Evolutionary conservation across 2,888 invertebrate species (phyloP), one percentile per base, ranked within the genome.

Genomic region (Agonopterix alstromeriana): DNA sequence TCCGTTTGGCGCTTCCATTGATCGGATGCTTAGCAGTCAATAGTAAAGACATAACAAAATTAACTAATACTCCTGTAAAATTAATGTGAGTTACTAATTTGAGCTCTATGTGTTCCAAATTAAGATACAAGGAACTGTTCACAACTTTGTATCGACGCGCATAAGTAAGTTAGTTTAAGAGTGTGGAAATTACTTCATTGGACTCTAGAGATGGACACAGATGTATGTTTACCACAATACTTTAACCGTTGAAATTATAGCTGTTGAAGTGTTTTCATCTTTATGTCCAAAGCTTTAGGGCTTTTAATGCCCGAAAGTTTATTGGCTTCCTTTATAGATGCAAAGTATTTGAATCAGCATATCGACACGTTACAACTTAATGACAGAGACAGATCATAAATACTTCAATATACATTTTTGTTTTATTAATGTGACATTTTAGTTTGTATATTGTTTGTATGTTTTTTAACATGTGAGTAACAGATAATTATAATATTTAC

Each of bases 1-100:
- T 79, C 79, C 77, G 77, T 67, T 71, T 61, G 64, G 60, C 68
- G 63, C 61, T 60, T 63, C 61, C 58, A 70, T 72, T 70, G 69
- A 70, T 70, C 61, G 50, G 55, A 58, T 55, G 61, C 57, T 56
- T 61, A 60, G 62, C 60, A 65, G 68, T 65, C 64, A 61, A 65
- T 60, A 62, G 59, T n/a, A 47, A 45, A 45, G 43, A 27, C 10
- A 14, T 43, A 17, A 49, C 40, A n/a, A 36, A 45, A 36, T 36
- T 45, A 36, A 35, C 35, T 3, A 36, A 36, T 43, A 35, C 10
- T 10, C 8, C 36, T 9, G 11, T 12, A 10, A 36, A 36, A 11
- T 36, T 36, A 36, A 12, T 9, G 36, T 10, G 3, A 27, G 35
- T 10, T 46, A 42, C 12, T 36, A 54, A 45, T 45, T 43, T 46